Conservation (phyloP, 1,140 invertebrate genomes). For the Cyclina sinensis region DNA sequence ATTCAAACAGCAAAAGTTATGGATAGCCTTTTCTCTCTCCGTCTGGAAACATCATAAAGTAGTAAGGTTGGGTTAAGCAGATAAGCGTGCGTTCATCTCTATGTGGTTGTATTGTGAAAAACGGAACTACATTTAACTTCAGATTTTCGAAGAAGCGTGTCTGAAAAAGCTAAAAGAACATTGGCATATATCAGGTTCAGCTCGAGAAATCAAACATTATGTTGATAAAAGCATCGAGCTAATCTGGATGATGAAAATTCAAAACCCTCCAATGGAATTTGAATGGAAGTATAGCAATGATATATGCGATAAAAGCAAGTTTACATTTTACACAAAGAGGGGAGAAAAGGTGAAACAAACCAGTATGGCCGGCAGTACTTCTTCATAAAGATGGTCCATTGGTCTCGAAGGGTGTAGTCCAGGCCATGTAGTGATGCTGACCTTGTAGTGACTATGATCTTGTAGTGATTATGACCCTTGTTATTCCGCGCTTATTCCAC, state of each 20-base stretch:
- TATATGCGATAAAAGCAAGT: conserved; percentile 17
- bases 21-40: too few relatives aligned
- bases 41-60: too few relatives aligned
- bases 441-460: too few relatives aligned
- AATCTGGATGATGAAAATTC: conserved; percentile 49
- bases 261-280: conserved; percentile 31
- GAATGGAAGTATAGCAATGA: not conserved
- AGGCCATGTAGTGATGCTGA: not conserved
- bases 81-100: too few relatives aligned
- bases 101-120: too few relatives aligned
- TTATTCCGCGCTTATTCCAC: too few relatives aligned
- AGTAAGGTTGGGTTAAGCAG: too few relatives aligned
- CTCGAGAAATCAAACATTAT: conserved; percentile 5
- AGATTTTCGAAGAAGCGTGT: not conserved
- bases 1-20: too few relatives aligned
- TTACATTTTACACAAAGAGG: conserved; percentile 48
- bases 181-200: not conserved
- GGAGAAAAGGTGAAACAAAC: not conserved
- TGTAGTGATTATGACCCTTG: too few relatives aligned
- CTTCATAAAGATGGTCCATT: conserved; percentile 38
- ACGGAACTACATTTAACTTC: too few relatives aligned
- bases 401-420: conserved; percentile 37
- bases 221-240: not conserved
- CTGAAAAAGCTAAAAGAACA: not conserved
- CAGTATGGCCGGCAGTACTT: conserved; percentile 43